Base-by-base conservation (phyloP, 1,140 invertebrate species). In the Aphelenchoides besseyi region DNA sequence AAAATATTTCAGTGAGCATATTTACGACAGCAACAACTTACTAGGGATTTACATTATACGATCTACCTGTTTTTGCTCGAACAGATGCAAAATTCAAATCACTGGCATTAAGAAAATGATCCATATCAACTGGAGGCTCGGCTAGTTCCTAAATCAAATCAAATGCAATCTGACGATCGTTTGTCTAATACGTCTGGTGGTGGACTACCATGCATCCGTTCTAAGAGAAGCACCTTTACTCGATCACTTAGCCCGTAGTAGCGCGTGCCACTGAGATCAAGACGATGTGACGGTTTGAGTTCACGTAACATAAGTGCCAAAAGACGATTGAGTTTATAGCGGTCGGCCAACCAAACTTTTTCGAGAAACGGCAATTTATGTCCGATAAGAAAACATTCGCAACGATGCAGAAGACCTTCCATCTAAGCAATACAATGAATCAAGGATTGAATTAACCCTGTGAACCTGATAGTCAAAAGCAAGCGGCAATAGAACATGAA, bases 281-380 rank as follows among this genome's bases (percentile, higher is more conserved):
- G 69, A 55, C 80, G 80, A 55, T 82, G 76, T 23, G 55, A 54
- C 2, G 82, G 82, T 30, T 72, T 69, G 41, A 83, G 74, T 69
- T 83, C 82, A 41, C 81, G 62, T 3, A 83, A 77, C n/a, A 77
- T 69, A n/a, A 83, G 75, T 12, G 75, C 77, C 23, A 83, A 72
- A 9, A 83, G 71, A 69, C 82, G 69, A 71, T 84, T 82, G 28
- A 83, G 69, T 71, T 84, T 80, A 69, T 84, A 83, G 28, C 82
- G 69, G 70, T 83, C 82, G 16, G 82, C 82, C 2, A 83, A 69
- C 82, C 82, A 83, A 3, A 83, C 74, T 63, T 83, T 83, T 61
- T 83, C 82, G 23, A 83, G 72, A 72, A 83, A 84, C 8, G 82
- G 82, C 69, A 83, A 53, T 62, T 81, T 82, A 61, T 84, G 79